Conservation (phyloP, 23 tunicate species). For the Styela clava region DNA sequence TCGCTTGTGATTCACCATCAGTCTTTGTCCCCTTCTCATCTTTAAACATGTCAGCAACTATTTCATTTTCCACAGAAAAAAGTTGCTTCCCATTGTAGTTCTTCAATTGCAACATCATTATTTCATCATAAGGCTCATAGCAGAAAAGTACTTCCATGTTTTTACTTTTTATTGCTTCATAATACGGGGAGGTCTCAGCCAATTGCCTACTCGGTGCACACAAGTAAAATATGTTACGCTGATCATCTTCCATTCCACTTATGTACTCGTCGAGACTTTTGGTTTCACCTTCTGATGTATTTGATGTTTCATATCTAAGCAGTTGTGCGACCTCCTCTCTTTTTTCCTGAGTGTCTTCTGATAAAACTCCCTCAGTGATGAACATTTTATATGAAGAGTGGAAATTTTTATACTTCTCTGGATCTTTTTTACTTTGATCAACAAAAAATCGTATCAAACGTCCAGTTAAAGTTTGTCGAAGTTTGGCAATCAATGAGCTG, state of each 20-base stretch:
- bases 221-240: conserved; percentile 83
- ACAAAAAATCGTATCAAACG: conserved; percentile 74
- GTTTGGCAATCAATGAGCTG: conserved; percentile 77
- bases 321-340: conserved; percentile 93
- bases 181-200: conserved; percentile 92
- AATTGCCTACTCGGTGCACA: conserved; percentile 86
- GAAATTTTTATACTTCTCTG: conserved; percentile 72
- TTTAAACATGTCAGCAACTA: conserved; percentile 62
- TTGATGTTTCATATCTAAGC: conserved; percentile 80
- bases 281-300: conserved; percentile 57
- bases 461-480: conserved; percentile 82
- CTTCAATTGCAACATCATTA: conserved; percentile 80
- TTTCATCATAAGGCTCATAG: conserved; percentile 91
- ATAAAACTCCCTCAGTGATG: conserved; percentile 86
- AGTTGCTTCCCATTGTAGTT: conserved; percentile 66
- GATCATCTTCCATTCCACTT: conserved; percentile 60
- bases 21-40: conserved; percentile 35
- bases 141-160: conserved; percentile 86
- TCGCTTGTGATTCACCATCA: conserved; percentile 1
- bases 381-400: conserved; percentile 79
- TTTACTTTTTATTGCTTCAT: conserved; percentile 84
- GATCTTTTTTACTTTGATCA: conserved; percentile 76
- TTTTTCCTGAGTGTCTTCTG: conserved; percentile 83
- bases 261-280: conserved; percentile 82
- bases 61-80: conserved; percentile 93